A percentile compares a stretch with the other conserved stretches of the same genome.
These are phyloP conservation scores for Sarcophaga rosellei DNA, from an alignment of 2,888 invertebrate genomes.

Conservation along the genomic window DNA sequence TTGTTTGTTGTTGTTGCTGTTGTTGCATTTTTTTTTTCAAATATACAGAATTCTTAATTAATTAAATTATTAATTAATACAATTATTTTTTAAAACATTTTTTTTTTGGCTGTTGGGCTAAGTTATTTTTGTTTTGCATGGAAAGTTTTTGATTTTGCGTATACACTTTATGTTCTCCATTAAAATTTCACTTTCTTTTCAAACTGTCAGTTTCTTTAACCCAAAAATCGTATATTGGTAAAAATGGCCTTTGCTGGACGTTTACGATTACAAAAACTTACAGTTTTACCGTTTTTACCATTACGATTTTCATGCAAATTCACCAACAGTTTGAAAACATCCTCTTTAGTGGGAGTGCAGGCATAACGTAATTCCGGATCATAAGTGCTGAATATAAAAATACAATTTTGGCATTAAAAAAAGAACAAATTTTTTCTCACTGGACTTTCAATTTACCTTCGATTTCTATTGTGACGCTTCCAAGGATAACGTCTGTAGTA, in stretches of 20 bases:
- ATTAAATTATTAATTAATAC: slow-evolving; percentile 1
- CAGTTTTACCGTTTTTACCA: slow-evolving; percentile 83
- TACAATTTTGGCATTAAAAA: not conserved
- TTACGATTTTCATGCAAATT: slow-evolving; percentile 85
- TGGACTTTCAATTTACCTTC: slow-evolving; percentile 74
- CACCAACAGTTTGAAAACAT: slow-evolving; percentile 84
- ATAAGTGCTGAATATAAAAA: slow-evolving; percentile 78
- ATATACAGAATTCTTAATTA: slow-evolving; percentile 31
- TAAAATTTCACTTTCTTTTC: not conserved
- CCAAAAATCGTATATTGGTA: slow-evolving; percentile 85
- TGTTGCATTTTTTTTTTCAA: not conserved
- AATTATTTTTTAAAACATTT: slow-evolving; percentile 23
- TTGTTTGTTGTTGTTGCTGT: not conserved
- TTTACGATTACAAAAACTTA: slow-evolving; percentile 85
- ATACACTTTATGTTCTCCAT: not conserved
- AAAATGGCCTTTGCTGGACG: slow-evolving; percentile 84
- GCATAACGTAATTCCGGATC: slow-evolving; percentile 84
- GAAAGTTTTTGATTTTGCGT: not conserved
- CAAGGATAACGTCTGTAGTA: slow-evolving; percentile 85
- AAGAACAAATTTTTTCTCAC: not conserved
- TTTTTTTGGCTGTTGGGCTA: not conserved
- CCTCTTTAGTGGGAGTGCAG: slow-evolving; percentile 85
- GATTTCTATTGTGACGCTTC: slow-evolving; percentile 84
- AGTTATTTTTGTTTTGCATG: not conserved
- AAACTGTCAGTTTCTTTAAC: slow-evolving; percentile 77